Evolutionary conservation across 2,113 vertebrate genomes (phyloP).

Genomic region (Carassius carassius): DNA sequence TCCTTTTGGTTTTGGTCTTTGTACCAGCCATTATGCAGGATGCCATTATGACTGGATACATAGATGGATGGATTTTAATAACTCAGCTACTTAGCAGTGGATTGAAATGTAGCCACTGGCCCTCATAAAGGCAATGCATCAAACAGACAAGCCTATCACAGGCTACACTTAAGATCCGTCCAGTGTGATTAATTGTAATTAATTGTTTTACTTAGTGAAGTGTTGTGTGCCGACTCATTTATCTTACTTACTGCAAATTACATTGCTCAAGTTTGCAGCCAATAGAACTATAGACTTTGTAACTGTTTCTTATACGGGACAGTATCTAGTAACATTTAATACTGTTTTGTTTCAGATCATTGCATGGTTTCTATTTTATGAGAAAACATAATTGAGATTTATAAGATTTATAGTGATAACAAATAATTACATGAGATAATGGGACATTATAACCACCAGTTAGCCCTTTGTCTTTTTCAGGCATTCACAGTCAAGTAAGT

Average conservation of each 20-base stretch:
- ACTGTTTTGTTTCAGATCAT: not conserved
- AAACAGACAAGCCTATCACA: conserved; percentile 60
- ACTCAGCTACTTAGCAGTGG: conserved; percentile 44
- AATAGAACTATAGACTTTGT: conserved; percentile 15
- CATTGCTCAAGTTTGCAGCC: conserved; percentile 47
- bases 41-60: conserved; percentile 32
- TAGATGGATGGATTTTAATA: conserved; percentile 52
- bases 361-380: conserved; percentile 1
- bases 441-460: not conserved
- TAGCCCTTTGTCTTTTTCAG: conserved; percentile 6
- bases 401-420: not conserved
- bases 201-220: conserved; percentile 58
- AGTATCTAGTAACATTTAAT: not conserved
- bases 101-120: conserved; percentile 53
- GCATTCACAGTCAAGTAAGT: not conserved
- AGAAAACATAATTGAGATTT: not conserved
- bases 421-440: not conserved
- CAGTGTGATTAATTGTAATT: conserved; percentile 65
- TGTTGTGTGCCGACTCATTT: conserved; percentile 56
- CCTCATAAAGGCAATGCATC: conserved; percentile 61
- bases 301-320: not conserved
- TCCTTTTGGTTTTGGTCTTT: conserved; percentile 9
- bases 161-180: conserved; percentile 52
- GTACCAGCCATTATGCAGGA: conserved; percentile 16
- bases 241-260: conserved; percentile 61